Conservation (phyloP, 2,797 vertebrate species). For the Chrysolophus pictus region DNA sequence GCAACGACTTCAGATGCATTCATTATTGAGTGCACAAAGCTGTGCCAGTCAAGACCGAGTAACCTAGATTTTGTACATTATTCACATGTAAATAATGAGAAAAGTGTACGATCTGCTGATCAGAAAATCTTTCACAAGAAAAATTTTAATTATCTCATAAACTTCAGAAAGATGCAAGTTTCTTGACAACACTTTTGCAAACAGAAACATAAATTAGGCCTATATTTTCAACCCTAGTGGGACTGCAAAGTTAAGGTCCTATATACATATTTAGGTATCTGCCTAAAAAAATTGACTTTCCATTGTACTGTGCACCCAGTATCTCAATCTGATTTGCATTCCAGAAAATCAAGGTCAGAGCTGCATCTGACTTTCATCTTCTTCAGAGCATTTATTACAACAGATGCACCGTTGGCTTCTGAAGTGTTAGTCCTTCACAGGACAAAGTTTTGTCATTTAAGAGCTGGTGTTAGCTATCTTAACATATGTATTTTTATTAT, state of each 20-base stretch:
- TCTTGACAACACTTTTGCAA: constrained; percentile 26
- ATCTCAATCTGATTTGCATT: constrained; percentile 38
- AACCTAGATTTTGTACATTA: constrained; percentile 32
- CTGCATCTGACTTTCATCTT: constrained; percentile 21
- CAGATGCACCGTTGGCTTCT: not conserved
- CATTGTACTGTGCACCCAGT: not conserved
- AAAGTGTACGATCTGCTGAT: constrained; percentile 33
- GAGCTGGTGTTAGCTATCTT: not conserved
- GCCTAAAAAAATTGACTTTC: not conserved
- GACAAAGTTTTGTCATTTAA: not conserved
- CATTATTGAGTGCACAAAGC: not conserved
- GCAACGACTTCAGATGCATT: not conserved
- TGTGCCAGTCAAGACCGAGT: not conserved
- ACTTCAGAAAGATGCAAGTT: constrained; percentile 25
- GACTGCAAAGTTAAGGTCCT: not conserved
- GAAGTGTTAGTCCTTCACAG: not conserved
- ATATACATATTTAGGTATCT: not conserved
- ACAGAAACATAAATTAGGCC: constrained; percentile 56
- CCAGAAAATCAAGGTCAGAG: constrained; percentile 58
- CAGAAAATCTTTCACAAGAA: constrained; percentile 32
- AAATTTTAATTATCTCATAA: constrained; percentile 41
- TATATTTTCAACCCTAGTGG: constrained; percentile 48
- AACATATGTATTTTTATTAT: not conserved
- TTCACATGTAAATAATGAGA: not conserved
- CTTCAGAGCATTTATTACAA: constrained; percentile 28